Evolutionary conservation across 2,888 invertebrate species (phyloP).

Genomic region (Ectemnius lituratus): DNA sequence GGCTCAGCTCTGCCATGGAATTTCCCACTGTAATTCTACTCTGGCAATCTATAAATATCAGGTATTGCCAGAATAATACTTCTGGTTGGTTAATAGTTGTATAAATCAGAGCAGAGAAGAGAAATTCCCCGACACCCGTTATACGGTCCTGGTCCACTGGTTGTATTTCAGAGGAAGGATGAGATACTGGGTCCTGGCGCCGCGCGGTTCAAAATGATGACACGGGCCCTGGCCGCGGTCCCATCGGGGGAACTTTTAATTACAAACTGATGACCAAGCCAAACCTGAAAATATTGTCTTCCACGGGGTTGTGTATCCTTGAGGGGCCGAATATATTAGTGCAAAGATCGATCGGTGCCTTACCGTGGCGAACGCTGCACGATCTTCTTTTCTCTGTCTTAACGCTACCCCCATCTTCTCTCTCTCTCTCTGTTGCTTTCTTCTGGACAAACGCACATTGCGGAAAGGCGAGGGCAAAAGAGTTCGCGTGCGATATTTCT

Average conservation of each 20-base stretch:
- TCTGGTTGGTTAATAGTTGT: not conserved
- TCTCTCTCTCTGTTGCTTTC: no score
- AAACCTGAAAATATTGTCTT: constrained; percentile 76
- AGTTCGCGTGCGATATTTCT: constrained; percentile 58
- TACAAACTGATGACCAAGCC: constrained; percentile 77
- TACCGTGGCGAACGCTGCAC: constrained; percentile 41
- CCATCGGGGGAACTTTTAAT: constrained; percentile 75
- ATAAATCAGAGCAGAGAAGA: not conserved
- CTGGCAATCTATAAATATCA: no score
- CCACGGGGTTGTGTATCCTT: constrained; percentile 59
- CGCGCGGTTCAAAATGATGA: constrained; percentile 76
- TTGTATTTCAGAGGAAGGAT: constrained; percentile 70
- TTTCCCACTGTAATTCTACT: no score
- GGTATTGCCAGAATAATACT: no score
- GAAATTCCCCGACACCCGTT: constrained; percentile 65
- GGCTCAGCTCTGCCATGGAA: no score
- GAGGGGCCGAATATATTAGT: constrained; percentile 61
- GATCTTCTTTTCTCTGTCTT: constrained; percentile 24
- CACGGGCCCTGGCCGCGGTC: constrained; percentile 69
- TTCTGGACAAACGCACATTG: not conserved
- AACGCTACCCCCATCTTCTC: not conserved
- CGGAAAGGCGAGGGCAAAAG: not conserved
- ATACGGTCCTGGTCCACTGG: constrained; percentile 60
- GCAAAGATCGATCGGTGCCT: constrained; percentile 61
- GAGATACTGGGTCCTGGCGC: constrained; percentile 76